Conservation (phyloP, 2,888 invertebrate species). For the Oasisia sp. region DNA sequence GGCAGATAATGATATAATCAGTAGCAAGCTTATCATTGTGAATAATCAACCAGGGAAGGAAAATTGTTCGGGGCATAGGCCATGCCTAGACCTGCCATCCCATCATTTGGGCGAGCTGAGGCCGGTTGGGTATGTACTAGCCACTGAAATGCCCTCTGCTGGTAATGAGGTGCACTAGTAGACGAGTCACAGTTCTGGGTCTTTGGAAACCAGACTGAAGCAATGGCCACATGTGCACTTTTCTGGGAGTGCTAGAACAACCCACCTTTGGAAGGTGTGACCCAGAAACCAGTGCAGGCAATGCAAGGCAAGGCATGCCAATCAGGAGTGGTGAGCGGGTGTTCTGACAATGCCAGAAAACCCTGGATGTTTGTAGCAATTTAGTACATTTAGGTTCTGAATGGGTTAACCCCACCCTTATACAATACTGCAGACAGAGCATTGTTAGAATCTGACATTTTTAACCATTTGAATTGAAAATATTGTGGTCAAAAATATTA, state of each 20-base stretch:
- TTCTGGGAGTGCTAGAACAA: not conserved
- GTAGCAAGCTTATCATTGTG: slow-evolving; percentile 8
- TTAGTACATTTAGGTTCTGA: not conserved
- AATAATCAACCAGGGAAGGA: not conserved
- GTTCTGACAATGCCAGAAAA: not conserved
- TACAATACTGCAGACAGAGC: not conserved
- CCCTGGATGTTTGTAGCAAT: slow-evolving; percentile 17
- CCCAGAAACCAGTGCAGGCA: slow-evolving; percentile 21
- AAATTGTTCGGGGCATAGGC: not conserved
- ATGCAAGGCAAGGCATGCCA: not conserved
- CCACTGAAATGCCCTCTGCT: slow-evolving; percentile 20
- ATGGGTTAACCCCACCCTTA: not conserved
- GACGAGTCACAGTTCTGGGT: not conserved
- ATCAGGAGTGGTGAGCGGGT: not conserved
- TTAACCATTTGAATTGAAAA: not conserved
- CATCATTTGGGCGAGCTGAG: not conserved
- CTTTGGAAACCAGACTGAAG: not conserved
- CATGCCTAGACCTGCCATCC: too few species aligned
- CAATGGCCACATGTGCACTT: not conserved
- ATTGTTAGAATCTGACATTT: not conserved
- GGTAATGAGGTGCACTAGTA: not conserved
- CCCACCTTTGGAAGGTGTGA: not conserved
- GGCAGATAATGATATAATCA: not conserved
- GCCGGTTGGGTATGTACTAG: not conserved
- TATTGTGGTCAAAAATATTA: not conserved